phyloP scores from a whole-genome alignment of 2,888 invertebrate genomes.

The Thera britannica region DNA sequence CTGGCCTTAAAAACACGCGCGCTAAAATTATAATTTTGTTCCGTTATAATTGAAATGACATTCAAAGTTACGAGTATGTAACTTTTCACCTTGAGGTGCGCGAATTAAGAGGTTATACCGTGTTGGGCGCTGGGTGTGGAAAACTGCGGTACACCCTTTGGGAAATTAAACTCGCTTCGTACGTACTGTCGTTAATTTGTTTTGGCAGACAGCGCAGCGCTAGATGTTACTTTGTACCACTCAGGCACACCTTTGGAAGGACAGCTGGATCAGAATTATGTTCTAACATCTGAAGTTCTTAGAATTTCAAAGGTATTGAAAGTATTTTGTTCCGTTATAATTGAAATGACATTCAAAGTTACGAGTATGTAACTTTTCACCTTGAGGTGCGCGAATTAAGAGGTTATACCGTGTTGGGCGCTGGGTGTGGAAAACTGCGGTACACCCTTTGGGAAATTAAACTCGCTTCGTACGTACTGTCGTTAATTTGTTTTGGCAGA shows the following conservation, averaged over 20 bases:
- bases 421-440: constrained; percentile 61
- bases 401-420: constrained; percentile 51
- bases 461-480: constrained; percentile 58
- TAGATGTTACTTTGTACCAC: constrained; percentile 41
- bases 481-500: constrained; percentile 75
- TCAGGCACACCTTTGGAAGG: constrained; percentile 31
- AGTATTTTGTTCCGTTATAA: constrained; percentile 40
- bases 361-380: constrained; percentile 41
- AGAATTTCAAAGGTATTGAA: neutral
- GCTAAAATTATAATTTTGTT: constrained; percentile 33
- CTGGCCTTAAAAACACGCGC: constrained; percentile 23
- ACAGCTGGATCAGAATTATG: constrained; percentile 14
- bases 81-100: constrained; percentile 43
- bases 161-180: constrained; percentile 77
- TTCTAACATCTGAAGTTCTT: neutral
- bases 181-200: constrained; percentile 69
- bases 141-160: constrained; percentile 67
- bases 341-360: constrained; percentile 47
- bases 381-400: constrained; percentile 42
- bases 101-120: constrained; percentile 51
- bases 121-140: constrained; percentile 53
- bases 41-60: constrained; percentile 46
- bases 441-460: constrained; percentile 78
- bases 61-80: constrained; percentile 44
- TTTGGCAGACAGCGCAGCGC: constrained; percentile 58